These are phyloP conservation scores for Bubalus kerabau DNA, from an alignment of 2,113 vertebrate genomes.

Conservation along the genomic window DNA sequence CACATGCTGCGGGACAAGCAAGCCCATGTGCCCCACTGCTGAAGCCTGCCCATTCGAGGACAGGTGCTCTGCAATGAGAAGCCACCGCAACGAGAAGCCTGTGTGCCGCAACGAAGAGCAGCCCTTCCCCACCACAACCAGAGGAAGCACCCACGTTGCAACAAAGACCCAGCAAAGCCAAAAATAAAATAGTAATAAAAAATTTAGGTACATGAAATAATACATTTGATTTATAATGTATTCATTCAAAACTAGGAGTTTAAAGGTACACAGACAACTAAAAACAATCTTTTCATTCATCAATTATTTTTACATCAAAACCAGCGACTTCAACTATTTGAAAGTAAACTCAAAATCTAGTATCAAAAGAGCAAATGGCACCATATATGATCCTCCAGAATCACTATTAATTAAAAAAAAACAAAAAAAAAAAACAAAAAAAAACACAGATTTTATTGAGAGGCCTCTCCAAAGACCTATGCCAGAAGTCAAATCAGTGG, in stretches of 20 bases:
- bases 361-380: neutral
- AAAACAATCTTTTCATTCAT: neutral
- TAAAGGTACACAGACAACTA: neutral
- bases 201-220: neutral
- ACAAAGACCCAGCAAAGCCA: neutral
- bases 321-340: neutral
- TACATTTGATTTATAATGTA: neutral
- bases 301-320: neutral
- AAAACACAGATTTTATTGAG: neutral
- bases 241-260: neutral
- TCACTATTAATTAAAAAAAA: neutral
- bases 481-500: neutral
- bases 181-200: neutral
- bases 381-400: neutral
- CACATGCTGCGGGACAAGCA: neutral
- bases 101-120: neutral
- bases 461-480: neutral
- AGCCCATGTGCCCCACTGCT: neutral
- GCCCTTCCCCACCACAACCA: neutral
- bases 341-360: neutral
- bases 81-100: neutral
- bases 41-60: neutral
- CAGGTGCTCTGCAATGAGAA: neutral
- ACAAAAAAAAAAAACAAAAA: neutral
- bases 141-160: neutral